Evolutionary conservation across 2,797 vertebrate genomes (phyloP).

Genomic region (Sebastes hopkinsi): DNA sequence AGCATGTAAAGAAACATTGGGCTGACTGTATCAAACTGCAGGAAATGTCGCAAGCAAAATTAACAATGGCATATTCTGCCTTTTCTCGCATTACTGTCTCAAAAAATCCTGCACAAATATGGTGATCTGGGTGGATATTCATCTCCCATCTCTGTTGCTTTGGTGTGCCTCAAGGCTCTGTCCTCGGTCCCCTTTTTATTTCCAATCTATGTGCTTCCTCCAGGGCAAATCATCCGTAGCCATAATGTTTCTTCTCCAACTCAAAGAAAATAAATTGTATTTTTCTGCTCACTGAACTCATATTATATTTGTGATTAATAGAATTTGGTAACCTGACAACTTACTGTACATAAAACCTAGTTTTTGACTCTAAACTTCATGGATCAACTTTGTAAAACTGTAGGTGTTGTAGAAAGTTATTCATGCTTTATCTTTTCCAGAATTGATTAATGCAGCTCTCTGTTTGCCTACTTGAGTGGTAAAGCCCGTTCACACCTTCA

Average conservation of each 20-base stretch:
- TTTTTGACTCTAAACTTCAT: neutral
- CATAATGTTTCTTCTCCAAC: neutral
- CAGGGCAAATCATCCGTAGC: neutral
- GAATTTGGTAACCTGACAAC: neutral
- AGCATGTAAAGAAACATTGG: neutral
- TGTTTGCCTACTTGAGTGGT: conserved; percentile 24
- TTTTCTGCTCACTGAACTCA: neutral
- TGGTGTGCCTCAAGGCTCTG: neutral
- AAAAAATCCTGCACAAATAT: neutral
- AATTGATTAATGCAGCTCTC: conserved; percentile 6
- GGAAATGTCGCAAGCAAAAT: neutral
- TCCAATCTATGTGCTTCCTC: neutral
- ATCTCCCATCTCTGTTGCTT: neutral
- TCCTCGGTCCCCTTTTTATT: neutral
- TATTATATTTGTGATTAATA: neutral
- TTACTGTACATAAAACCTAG: neutral
- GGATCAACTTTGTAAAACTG: neutral
- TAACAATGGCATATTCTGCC: neutral
- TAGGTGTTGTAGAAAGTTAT: neutral
- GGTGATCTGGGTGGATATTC: neutral
- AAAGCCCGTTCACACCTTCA: conserved; percentile 17
- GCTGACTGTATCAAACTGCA: neutral
- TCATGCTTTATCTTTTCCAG: conserved; percentile 8
- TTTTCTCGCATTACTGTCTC: neutral
- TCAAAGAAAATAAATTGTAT: neutral